Percentiles rank a stretch among this genome's conserved stretches.
These are phyloP conservation scores for Salvelinus namaycush DNA, from an alignment of 2,113 vertebrate species.

Conservation along the genomic window DNA sequence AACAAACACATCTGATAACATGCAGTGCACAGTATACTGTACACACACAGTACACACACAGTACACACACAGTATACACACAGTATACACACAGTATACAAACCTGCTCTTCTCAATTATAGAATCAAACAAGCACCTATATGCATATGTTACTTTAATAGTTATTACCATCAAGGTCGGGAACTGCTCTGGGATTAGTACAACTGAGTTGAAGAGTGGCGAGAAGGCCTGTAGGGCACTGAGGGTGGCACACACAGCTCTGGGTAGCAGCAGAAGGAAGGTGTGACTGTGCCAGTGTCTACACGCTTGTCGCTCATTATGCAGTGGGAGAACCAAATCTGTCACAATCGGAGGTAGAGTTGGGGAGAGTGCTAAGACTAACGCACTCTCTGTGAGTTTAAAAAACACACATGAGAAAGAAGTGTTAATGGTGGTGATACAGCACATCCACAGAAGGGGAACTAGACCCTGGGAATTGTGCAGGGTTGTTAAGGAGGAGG, in stretches of 20 bases:
- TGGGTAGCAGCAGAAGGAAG: conserved; percentile 9
- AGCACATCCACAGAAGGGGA: conserved; percentile 42
- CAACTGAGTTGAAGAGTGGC: background rate
- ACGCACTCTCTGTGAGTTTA: conserved; percentile 38
- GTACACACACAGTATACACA: background rate
- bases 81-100: background rate
- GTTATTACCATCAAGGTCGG: background rate
- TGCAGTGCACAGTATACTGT: too few species aligned
- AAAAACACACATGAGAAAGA: conserved; percentile 39
- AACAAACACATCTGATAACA: background rate
- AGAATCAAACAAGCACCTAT: too few species aligned
- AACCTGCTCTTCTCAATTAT: background rate
- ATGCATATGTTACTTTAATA: background rate
- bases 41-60: background rate
- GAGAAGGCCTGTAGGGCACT: conserved; percentile 32
- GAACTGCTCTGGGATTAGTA: background rate
- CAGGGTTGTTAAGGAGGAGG: conserved; percentile 53
- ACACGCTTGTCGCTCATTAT: conserved; percentile 31
- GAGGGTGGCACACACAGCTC: background rate
- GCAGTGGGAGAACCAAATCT: conserved; percentile 27
- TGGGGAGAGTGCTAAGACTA: conserved; percentile 43
- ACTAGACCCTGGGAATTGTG: conserved; percentile 34
- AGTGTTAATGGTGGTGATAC: conserved; percentile 42
- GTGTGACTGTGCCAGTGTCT: conserved; percentile 44
- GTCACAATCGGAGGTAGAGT: conserved; percentile 29